Evolutionary conservation across 2,888 invertebrate genomes (phyloP).

Genomic region (Oegoconia quadripuncta): DNA sequence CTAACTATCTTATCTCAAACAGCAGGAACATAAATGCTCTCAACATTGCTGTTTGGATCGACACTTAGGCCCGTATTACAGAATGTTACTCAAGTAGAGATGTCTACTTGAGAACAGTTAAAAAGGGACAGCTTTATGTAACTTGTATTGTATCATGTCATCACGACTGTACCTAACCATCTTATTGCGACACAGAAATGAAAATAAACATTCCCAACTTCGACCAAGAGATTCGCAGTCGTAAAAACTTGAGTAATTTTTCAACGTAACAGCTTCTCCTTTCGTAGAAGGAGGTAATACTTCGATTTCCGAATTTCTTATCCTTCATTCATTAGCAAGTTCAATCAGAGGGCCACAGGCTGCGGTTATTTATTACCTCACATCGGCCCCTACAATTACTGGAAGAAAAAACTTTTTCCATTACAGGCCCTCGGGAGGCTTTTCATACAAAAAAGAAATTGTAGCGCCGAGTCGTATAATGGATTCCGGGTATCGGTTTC

Average conservation of each 20-base stretch:
- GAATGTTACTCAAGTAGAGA: no score
- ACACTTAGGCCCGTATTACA: no score
- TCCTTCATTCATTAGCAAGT: slow-evolving; percentile 78
- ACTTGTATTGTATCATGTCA: no score
- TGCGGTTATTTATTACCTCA: slow-evolving; percentile 76
- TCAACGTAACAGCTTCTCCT: slow-evolving; percentile 47
- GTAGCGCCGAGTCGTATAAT: slow-evolving; percentile 64
- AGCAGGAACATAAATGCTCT: no score
- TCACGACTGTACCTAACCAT: no score
- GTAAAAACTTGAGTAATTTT: slow-evolving; percentile 62
- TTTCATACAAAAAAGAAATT: slow-evolving; percentile 71
- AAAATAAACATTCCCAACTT: slow-evolving; percentile 17
- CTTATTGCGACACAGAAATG: no score
- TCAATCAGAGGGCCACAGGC: slow-evolving; percentile 68
- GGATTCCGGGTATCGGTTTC: slow-evolving; percentile 61
- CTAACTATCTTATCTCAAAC: no score
- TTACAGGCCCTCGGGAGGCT: slow-evolving; percentile 63
- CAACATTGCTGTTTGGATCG: no score
- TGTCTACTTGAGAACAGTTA: no score
- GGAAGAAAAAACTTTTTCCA: slow-evolving; percentile 74
- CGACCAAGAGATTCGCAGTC: slow-evolving; percentile 13
- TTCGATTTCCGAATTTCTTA: slow-evolving; percentile 72
- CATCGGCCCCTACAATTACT: slow-evolving; percentile 75
- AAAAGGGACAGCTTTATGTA: no score
- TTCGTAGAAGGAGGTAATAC: slow-evolving; percentile 37